Base-by-base conservation (phyloP, 2,797 vertebrate genomes). In the Thaleichthys pacificus region DNA sequence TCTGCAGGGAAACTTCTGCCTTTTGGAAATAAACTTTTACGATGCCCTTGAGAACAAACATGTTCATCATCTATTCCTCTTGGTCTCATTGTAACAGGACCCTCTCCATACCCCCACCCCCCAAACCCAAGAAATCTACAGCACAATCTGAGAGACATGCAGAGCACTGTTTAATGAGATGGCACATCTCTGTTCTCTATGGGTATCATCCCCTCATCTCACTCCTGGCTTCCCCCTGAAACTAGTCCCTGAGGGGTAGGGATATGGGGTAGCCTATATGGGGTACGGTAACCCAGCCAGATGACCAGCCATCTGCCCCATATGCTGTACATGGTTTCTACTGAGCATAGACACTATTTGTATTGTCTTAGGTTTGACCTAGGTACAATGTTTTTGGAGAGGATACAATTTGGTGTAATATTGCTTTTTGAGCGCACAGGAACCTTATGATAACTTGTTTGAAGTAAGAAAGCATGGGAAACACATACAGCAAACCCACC, bases 241-340 rank as follows among this genome's bases (percentile, higher is more conserved):
- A 72, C 75, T 81, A 80, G 84, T 86, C 89, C 83, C 81, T 0
- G 9, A 78, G 78, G 87, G 69, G 38, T 15, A 21, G 71, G 66
- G 78, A 79, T 77, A 86, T 84, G 78, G 49, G 82, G 79, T 86
- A 76, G 80, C 42, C 42, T 47, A 47, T 47, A 47, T 12, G 42
- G 49, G 82, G 79, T 86, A 76, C 80, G 75, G 17, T 72, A 60
- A 58, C 49, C 72, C 58, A 54, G 24, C 76, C 77, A 78, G 76
- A 75, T 77, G 81, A 77, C 75, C 74, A 19, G 60, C 80, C 83
- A 84, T 77, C 82, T 86, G 88, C 70, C 79, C 74, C n/a, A 72
- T 38, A 69, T 75, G 73, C 66, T 64, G 75, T 70, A 69, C 54
- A 57, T 35, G 28, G 42, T 58, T 22, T 58, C 56, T 21, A 61